Evolutionary conservation across 2,888 invertebrate genomes (phyloP).

Genomic region (Anticlea derivata): DNA sequence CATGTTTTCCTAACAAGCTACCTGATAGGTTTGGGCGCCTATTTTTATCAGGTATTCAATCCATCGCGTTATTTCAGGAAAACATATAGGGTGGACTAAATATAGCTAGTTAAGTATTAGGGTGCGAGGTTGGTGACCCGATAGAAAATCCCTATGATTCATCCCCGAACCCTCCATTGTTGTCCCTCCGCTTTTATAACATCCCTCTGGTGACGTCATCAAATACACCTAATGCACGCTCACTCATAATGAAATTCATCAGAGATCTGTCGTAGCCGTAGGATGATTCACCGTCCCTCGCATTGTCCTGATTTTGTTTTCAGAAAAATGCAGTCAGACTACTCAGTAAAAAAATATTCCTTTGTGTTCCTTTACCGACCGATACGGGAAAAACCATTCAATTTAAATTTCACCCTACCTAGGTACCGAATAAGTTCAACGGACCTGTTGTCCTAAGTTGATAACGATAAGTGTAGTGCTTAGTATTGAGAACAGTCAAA

Average conservation of each 20-base stretch:
- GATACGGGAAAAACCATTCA: conserved; percentile 48
- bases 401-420: conserved; percentile 44
- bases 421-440: conserved; percentile 49
- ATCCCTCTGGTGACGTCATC: conserved; percentile 75
- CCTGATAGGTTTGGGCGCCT: conserved; percentile 33
- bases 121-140: conserved; percentile 72
- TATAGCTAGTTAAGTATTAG: conserved; percentile 64
- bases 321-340: conserved; percentile 33
- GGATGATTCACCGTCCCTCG: conserved; percentile 59
- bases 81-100: conserved; percentile 59
- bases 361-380: conserved; percentile 18
- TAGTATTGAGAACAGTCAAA: conserved; percentile 24
- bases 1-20: conserved; percentile 39
- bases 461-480: conserved; percentile 44
- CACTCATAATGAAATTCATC: conserved; percentile 61
- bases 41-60: conserved; percentile 45
- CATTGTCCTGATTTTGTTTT: conserved; percentile 54
- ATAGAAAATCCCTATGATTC: conserved; percentile 77
- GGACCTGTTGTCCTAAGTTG: conserved; percentile 45
- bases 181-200: conserved; percentile 61
- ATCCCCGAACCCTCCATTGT: conserved; percentile 73
- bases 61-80: conserved; percentile 47
- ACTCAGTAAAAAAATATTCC: conserved; percentile 23
- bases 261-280: conserved; percentile 61
- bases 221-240: conserved; percentile 57